A percentile compares a stretch with the other conserved stretches of the same genome.
Conservation (phyloP, 2,797 vertebrate genomes). For the Coranthus polyacanthus region DNA sequence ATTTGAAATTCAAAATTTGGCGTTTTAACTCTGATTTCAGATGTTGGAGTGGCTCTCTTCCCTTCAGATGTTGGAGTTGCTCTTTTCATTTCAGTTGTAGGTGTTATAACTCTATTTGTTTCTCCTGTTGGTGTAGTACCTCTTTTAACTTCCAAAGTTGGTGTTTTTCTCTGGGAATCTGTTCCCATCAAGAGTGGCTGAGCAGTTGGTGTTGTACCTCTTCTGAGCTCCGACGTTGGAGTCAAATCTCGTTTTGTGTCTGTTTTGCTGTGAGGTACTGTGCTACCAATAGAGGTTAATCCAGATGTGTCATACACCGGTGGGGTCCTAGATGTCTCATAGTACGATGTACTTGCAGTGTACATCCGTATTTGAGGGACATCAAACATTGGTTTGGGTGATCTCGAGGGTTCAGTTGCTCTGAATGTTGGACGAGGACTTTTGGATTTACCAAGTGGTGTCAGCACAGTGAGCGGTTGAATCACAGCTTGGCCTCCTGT, state of each 20-base stretch:
- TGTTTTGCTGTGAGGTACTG: conserved; percentile 67
- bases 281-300: conserved; percentile 74
- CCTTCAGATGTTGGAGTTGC: conserved; percentile 52
- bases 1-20: conserved; percentile 71
- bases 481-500: conserved; percentile 39
- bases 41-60: conserved; percentile 48
- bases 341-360: conserved; percentile 82
- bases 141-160: conserved; percentile 47
- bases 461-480: conserved; percentile 72
- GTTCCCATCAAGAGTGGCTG: conserved; percentile 37
- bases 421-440: conserved; percentile 82
- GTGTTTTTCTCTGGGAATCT: conserved; percentile 52
- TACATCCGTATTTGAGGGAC: conserved; percentile 87
- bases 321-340: conserved; percentile 77
- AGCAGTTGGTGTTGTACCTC: conserved; percentile 47
- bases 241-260: conserved; percentile 53
- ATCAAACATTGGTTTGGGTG: conserved; percentile 85
- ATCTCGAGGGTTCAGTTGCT: conserved; percentile 76
- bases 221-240: conserved; percentile 45
- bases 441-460: conserved; percentile 63
- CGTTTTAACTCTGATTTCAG: conserved; percentile 69
- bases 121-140: conserved; percentile 34
- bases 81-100: conserved; percentile 51
- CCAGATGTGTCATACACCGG: conserved; percentile 77
- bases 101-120: conserved; percentile 29